Base-by-base conservation (phyloP, 2,113 vertebrate genomes). In the Crocuta crocuta region DNA sequence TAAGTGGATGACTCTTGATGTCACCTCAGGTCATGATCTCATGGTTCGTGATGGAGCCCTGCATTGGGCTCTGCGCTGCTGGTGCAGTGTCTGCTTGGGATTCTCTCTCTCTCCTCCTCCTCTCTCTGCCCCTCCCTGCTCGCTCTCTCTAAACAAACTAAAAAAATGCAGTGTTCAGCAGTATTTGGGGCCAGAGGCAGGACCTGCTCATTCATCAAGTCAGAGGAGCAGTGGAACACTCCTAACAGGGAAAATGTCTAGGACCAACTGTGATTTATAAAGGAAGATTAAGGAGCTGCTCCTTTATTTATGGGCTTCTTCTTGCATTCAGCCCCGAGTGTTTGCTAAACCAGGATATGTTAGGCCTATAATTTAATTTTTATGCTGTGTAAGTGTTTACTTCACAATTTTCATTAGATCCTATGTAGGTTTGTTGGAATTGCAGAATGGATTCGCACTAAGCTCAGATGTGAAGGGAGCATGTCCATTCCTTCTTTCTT, bases 291-390 rank as follows among this genome's bases (percentile, higher is more conserved):
- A 89, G 78, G 65, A 0, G 17, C 55, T 21, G 45, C 95, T 33
- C 35, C 93, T 70, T 74, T 61, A 79, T 81, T 53, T 92, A 61
- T 70, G 63, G 76, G 55, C 48, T 65, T 87, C 39, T 91, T 53
- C 92, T 50, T 74, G 23, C 94, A 66, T 66, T 89, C 78, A 70
- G 12, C 48, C 88, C 48, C 87, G 48, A 33, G 83, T 35, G 84
- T 92, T 23, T 85, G 66, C 94, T 91, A 78, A 73, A 68, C 39
- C 94, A 95, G 88, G 71, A 19, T 53, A 23, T 89, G 84, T 74
- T 70, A 85, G 35, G 79, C 94, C 92, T 76, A 33, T 92, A 50
- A 80, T 89, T 95, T 95, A 74, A 89, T 86, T 79, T 92, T 89
- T 71, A 65, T 93, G 85, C 80, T 80, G 70, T 68, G 53, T 84